These are phyloP conservation scores for Esox lucius DNA, from an alignment of 2,797 vertebrate genomes.

Conservation along the genomic window DNA sequence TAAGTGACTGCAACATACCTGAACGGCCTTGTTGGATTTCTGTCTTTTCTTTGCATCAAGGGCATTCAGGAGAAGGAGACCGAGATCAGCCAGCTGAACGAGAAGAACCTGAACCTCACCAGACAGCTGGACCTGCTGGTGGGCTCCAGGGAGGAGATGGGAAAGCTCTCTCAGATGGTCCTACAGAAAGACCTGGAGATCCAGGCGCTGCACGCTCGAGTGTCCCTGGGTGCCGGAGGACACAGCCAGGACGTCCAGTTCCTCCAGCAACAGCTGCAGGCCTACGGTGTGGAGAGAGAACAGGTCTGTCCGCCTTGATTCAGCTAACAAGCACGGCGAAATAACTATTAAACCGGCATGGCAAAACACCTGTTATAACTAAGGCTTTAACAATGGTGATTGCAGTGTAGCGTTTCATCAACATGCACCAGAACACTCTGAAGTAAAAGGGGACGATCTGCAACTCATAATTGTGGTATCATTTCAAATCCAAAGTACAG, in stretches of 20 bases:
- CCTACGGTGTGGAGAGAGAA: conserved; percentile 88
- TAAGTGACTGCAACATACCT: too few species aligned
- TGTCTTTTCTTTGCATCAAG: conserved; percentile 7
- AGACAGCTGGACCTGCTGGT: conserved; percentile 88
- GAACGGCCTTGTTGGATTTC: neutral
- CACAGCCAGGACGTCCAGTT: conserved; percentile 83
- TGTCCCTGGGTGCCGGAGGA: conserved; percentile 71
- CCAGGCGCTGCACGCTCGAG: conserved; percentile 86
- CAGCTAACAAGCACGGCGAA: too few species aligned
- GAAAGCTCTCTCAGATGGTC: conserved; percentile 90
- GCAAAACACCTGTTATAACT: too few species aligned
- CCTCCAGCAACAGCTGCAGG: conserved; percentile 94
- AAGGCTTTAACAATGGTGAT: too few species aligned
- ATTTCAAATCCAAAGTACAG: too few species aligned
- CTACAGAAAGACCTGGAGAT: conserved; percentile 96
- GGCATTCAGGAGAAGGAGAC: conserved; percentile 96
- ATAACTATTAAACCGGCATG: too few species aligned
- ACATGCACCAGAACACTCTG: too few species aligned
- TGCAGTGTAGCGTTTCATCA: too few species aligned
- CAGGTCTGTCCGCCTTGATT: conserved; percentile 49
- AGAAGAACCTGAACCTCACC: conserved; percentile 89
- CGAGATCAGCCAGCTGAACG: conserved; percentile 91
- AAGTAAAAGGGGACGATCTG: too few species aligned
- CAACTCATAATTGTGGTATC: too few species aligned
- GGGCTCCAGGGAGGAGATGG: conserved; percentile 86